Evolutionary conservation across 2,113 vertebrate genomes (phyloP).

Genomic region (Brienomyrus brachyistius): DNA sequence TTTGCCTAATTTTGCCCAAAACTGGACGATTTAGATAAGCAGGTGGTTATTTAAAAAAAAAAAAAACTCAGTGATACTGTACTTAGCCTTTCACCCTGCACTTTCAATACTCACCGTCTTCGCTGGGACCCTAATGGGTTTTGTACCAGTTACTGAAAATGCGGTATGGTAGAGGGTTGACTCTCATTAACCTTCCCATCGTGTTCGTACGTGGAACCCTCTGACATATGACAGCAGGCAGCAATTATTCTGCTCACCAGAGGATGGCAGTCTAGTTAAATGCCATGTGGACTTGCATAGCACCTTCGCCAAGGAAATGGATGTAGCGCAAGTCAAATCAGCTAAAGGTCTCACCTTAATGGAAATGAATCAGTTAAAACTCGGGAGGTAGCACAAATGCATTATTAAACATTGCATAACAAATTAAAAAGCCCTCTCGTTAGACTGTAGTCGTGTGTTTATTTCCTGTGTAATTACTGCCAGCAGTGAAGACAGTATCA

Average conservation of each 20-base stretch:
- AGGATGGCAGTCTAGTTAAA: conserved; percentile 13
- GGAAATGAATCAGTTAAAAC: background rate
- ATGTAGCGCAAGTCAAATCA: background rate
- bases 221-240: background rate
- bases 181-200: background rate
- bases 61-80: background rate
- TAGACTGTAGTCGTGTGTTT: background rate
- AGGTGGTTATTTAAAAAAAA: background rate
- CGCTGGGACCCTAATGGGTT: background rate
- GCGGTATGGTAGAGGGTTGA: background rate
- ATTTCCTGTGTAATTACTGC: background rate
- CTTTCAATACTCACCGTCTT: background rate
- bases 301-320: background rate
- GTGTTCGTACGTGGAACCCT: background rate
- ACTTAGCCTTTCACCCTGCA: background rate
- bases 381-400: background rate
- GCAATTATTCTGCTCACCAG: background rate
- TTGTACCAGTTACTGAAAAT: background rate
- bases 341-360: background rate
- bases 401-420: background rate
- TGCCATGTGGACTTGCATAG: background rate
- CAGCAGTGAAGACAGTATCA: background rate
- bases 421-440: background rate
- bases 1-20: background rate
- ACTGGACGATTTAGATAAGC: background rate